These are phyloP conservation scores for Pangasius larnaudii DNA, from an alignment of 2,797 vertebrate species.

Conservation along the genomic window DNA sequence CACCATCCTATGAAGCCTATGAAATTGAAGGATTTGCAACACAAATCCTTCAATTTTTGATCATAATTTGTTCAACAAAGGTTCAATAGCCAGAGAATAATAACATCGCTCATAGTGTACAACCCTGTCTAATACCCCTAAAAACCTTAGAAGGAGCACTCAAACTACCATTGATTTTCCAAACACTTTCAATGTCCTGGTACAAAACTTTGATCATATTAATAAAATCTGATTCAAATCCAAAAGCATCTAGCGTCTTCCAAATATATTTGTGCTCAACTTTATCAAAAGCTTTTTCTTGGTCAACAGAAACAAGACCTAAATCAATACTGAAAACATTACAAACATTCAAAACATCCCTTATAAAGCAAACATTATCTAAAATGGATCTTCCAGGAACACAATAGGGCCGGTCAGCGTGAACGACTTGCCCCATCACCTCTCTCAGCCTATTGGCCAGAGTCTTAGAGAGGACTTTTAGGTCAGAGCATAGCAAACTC, in stretches of 20 bases:
- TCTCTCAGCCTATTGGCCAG: too few species aligned
- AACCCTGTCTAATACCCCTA: not conserved
- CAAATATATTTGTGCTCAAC: not conserved
- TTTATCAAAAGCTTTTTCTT: constrained; percentile 1
- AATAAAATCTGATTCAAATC: not conserved
- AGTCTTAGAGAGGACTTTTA: too few species aligned
- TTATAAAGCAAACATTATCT: not conserved
- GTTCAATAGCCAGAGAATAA: too few species aligned
- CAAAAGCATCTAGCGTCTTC: not conserved
- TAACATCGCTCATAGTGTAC: too few species aligned
- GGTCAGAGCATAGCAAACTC: too few species aligned
- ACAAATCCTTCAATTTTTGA: too few species aligned
- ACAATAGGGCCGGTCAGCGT: not conserved
- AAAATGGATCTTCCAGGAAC: not conserved
- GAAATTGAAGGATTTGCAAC: too few species aligned
- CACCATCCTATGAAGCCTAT: too few species aligned
- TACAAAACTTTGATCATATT: not conserved
- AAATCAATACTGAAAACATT: not conserved
- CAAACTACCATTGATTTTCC: not conserved
- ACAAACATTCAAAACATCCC: not conserved
- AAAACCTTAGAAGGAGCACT: not conserved
- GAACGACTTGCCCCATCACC: too few species aligned
- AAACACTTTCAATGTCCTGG: not conserved
- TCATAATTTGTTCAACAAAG: too few species aligned
- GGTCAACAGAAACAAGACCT: not conserved